Base-by-base conservation (phyloP, 2,888 invertebrate species). In the Schrankia costaestrigalis region DNA sequence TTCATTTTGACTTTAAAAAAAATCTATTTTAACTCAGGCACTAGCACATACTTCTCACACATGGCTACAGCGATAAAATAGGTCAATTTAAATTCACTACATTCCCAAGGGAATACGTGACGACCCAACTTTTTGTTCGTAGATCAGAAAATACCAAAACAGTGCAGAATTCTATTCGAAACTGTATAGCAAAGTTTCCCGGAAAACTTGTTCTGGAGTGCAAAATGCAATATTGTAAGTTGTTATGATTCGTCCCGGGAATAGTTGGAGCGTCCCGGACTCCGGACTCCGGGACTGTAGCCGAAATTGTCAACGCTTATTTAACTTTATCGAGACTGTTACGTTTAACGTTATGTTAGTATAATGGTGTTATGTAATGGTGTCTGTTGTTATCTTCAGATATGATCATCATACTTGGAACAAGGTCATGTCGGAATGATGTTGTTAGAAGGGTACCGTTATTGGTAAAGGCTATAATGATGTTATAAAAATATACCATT, bases 161-260 rank as follows among this genome's bases (percentile, higher is more conserved):
- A 45, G 31, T 30, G 30, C 12, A 41, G 35, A 47, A 45, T 55
- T 41, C 45, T 48, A 48, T 45, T 51, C 12, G 31, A 58, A n/a
- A 48, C 39, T 42, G 21, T 27, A 27, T 18, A 31, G 36, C 35
- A 31, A 48, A 47, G 45, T 55, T 50, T 48, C 35, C 30, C 24
- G 26, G 25, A 19, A 35, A 58, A 56, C 59, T 55, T 50, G 41
- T 56, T 40, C 37, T 17, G 23, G 31, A 51, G 58, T 47, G 51
- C 58, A 51, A 51, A 56, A 56, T 56, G 59, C 56, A 58, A 56
- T 56, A 56, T 40, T 56, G 56, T 56, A 58, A 56, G 59, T 58
- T 58, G 56, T 58, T 46, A 56, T 58, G 48, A 56, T 58, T 56
- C 43, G 56, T 56, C 48, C 45, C 23, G 56, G 59, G 59, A 45